Evolutionary conservation across 2,888 invertebrate genomes (phyloP), one percentile per base, ranked within the genome.

Genomic region (Callyntrura sp.): DNA sequence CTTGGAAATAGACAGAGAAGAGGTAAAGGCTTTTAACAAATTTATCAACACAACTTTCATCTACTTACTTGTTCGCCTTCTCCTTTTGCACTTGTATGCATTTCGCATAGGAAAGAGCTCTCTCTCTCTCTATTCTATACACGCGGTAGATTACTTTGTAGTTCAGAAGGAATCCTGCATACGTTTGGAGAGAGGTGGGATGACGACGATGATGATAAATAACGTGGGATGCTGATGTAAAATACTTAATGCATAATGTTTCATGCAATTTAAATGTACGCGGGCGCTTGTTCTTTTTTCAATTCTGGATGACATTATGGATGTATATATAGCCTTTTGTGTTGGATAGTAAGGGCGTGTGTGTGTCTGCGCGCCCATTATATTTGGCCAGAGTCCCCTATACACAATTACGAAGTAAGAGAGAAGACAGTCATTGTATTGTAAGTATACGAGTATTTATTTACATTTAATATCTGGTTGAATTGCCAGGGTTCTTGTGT

Each of bases 21-120:
- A 70, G 4, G 14, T 76, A 76, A 76, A 76, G 48, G 43, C 76
- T 51, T 51, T 51, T 23, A 17, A 20, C 9, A 76, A 76, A 76
- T 76, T 76, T 76, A 48, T 76, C 76, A 76, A 51, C 76, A 76
- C 76, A 76, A 76, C 76, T 76, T 68, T 76, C 25, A 76, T 51
- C 51, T 14, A 3, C 51, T 76, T 73, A 51, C 51, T 20, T 76
- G 51, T 48, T 73, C 51, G 23, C 25, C 2, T 73, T 73, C n/a
- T 76, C 8, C 5, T 51, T 76, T 73, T 73, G 20, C 23, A 73
- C 14, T 23, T 25, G 12, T 76, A 35, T 73, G 6, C 17, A 9
- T 51, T 23, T 76, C 51, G 48, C 48, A 20, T 73, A 51, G 51
- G 35, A 3, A 5, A 51, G 14, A 51, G 51, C 51, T 2, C 51